Evolutionary conservation across 2,797 vertebrate species (phyloP).

Genomic region (Spinus pinus): DNA sequence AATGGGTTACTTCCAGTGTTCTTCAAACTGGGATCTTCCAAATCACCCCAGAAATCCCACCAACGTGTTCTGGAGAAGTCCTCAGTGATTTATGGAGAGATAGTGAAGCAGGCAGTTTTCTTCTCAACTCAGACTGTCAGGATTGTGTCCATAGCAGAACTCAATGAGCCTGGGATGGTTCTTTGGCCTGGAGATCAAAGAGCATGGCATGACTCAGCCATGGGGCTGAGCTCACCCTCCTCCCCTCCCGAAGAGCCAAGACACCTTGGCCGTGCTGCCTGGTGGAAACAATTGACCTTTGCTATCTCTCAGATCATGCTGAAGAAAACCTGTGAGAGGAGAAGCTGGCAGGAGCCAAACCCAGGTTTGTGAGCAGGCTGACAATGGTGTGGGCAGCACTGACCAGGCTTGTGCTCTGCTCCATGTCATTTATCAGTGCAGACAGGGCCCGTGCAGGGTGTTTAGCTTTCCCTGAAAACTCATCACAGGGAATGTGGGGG

Average conservation of each 20-base stretch:
- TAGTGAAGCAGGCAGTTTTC: not conserved
- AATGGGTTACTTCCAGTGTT: not conserved
- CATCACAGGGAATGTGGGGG: not conserved
- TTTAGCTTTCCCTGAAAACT: not conserved
- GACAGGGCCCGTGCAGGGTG: not conserved
- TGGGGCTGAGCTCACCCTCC: not conserved
- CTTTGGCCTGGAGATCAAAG: not conserved
- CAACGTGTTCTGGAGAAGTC: not conserved
- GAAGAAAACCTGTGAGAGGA: not conserved
- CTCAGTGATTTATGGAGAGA: not conserved
- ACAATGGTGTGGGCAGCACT: not conserved
- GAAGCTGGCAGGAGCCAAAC: not conserved
- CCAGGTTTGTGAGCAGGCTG: not conserved
- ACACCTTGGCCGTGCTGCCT: not conserved
- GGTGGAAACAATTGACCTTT: not conserved
- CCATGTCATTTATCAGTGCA: rapidly evolving
- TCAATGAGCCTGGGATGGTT: not conserved
- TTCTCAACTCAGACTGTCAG: not conserved
- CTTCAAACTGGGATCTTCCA: not conserved
- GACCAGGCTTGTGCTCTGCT: not conserved
- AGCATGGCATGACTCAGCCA: not conserved
- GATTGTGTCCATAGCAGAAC: not conserved
- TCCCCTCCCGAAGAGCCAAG: not conserved
- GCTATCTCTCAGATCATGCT: not conserved
- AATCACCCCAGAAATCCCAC: not conserved